phyloP scores from a whole-genome alignment of 2,888 invertebrate genomes.

The Lumbricus terrestris region DNA sequence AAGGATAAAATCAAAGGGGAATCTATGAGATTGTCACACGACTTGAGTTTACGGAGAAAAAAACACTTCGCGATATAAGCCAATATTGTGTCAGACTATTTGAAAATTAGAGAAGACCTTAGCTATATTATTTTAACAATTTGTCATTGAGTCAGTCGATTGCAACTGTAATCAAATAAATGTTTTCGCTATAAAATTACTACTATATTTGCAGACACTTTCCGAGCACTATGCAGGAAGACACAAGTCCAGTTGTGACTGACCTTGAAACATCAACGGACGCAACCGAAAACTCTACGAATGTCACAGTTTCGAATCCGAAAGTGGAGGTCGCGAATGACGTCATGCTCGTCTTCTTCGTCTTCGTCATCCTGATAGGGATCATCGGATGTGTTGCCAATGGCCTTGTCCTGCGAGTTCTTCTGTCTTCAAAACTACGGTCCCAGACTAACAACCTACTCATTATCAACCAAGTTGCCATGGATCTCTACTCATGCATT shows the following conservation, averaged over 20 bases:
- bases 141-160: too few relatives aligned
- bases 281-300: not conserved
- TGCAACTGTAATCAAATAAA: too few relatives aligned
- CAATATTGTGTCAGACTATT: too few relatives aligned
- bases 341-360: conserved; percentile 4
- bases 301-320: not conserved
- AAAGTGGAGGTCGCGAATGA: not conserved
- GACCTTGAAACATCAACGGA: not conserved
- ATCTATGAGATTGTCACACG: too few relatives aligned
- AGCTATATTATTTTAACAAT: too few relatives aligned
- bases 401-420: not conserved
- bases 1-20: too few relatives aligned
- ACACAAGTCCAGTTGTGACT: not conserved
- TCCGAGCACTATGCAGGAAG: not conserved
- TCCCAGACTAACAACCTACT: too few relatives aligned
- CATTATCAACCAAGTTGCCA: not conserved
- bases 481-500: not conserved
- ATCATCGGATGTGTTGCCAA: not conserved
- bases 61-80: too few relatives aligned
- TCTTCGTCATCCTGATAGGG: not conserved
- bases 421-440: not conserved
- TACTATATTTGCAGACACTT: too few relatives aligned
- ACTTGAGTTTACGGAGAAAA: too few relatives aligned
- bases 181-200: too few relatives aligned
- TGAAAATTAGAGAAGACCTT: too few relatives aligned